Evolutionary conservation across 1,140 invertebrate species (phyloP).

Genomic region (Gonioctena quinquepunctata): DNA sequence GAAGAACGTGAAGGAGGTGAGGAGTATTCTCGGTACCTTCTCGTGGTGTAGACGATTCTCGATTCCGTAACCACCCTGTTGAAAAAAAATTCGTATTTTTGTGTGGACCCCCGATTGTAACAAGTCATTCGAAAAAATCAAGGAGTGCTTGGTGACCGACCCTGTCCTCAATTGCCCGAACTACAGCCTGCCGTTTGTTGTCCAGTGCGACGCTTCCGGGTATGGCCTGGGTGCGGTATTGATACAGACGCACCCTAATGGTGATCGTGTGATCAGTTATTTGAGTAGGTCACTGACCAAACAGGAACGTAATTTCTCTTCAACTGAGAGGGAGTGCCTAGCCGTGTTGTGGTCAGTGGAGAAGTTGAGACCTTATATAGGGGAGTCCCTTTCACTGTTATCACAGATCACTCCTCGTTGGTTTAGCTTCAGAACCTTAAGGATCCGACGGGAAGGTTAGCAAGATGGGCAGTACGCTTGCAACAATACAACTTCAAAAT

Average conservation of each 20-base stretch:
- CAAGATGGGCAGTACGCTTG: constrained; percentile 26
- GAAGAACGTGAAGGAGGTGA: neutral
- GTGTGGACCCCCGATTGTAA: constrained; percentile 1
- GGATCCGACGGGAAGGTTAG: neutral
- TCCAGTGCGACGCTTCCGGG: constrained; percentile 31
- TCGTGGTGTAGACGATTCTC: neutral
- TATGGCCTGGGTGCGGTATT: constrained; percentile 20
- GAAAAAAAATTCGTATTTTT: neutral
- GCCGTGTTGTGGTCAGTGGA: constrained; percentile 56
- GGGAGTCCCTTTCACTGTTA: constrained; percentile 53
- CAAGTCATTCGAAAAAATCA: constrained; percentile 16
- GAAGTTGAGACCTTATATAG: constrained; percentile 55
- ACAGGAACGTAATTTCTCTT: constrained; percentile 56
- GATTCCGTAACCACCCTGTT: neutral
- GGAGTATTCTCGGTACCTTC: neutral
- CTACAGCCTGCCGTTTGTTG: constrained; percentile 28
- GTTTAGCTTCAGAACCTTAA: constrained; percentile 55
- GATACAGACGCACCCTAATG: neutral
- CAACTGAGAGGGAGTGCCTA: constrained; percentile 58
- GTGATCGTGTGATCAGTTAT: constrained; percentile 56
- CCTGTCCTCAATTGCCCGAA: constrained; percentile 25
- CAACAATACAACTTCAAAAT: constrained; percentile 52
- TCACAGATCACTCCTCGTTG: constrained; percentile 58
- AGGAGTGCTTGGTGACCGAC: neutral
- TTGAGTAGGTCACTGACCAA: constrained; percentile 23